Conservation (phyloP, 2,113 vertebrate species). For the Phoenicopterus ruber region DNA sequence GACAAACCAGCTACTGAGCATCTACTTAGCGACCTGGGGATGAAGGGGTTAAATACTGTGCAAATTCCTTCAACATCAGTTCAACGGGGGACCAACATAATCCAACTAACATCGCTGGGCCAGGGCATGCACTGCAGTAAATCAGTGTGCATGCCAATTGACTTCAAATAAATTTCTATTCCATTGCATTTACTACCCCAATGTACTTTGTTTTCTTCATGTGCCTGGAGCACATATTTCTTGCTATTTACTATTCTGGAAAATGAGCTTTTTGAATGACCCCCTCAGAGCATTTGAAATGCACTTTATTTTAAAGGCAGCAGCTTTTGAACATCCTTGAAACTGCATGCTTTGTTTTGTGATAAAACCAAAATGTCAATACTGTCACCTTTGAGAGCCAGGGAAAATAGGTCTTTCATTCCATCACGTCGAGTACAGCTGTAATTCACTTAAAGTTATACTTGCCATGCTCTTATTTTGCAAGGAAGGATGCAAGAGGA, state of each 20-base stretch:
- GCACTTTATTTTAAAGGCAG: background rate
- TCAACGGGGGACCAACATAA: background rate
- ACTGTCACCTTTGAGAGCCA: background rate
- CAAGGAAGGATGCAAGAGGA: background rate
- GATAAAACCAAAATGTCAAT: background rate
- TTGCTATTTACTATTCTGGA: background rate
- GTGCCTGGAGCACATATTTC: background rate
- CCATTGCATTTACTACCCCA: background rate
- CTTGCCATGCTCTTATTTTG: background rate
- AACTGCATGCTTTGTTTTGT: background rate
- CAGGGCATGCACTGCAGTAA: background rate
- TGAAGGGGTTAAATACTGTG: background rate
- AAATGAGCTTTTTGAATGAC: slow-evolving; percentile 14
- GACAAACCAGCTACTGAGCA: background rate
- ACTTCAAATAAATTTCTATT: background rate
- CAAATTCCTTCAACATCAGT: background rate
- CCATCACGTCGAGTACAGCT: background rate
- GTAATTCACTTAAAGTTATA: background rate
- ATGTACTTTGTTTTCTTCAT: background rate
- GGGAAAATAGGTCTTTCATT: background rate
- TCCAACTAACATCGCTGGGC: background rate
- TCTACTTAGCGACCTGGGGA: background rate
- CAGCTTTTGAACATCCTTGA: background rate
- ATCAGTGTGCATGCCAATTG: background rate
- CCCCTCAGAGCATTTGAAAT: background rate